Evolutionary conservation across 1,140 invertebrate genomes (phyloP), one percentile per base, ranked within the genome.

Genomic region (Zelostemma sp.): DNA sequence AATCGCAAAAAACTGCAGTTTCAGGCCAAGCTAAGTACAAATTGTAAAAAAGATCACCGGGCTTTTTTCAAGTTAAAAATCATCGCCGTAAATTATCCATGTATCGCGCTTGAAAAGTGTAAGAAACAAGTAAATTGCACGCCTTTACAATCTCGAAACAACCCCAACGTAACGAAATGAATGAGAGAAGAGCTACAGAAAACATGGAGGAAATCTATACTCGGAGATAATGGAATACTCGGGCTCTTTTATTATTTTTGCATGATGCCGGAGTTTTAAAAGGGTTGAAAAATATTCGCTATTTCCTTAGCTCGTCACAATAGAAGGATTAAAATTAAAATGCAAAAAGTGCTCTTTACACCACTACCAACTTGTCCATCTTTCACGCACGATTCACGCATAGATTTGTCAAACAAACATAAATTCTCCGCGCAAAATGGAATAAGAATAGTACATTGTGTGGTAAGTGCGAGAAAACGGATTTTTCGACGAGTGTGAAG

Each of bases 241-340:
- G 62, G 25, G 61, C 50, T 58, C 54, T 71, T 71, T 71, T 71
- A 63, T 71, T 71, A 70, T 71, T 71, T 65, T 71, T 66, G 64
- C 68, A 71, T 66, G 48, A 71, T 63, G 63, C 59, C 60, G 63
- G 65, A 62, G 48, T 47, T 55, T 58, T 45, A 14, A 53, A 66
- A 71, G 59, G 63, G 55, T 63, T 67, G 59, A 51, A 63, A 67
- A 67, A 66, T 28, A 71, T 66, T 66, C 63, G 63, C 66, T 62
- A 67, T 56, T 72, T 49, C 63, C 63, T 72, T 72, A 66, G 63
- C 50, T 66, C 51, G 63, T 67, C 62, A 54, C 43, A 65, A 64
- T 65, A 65, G 60, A 70, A 60, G 58, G 62, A 70, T 65, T 56
- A 70, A 61, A 28, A 16, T 56, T 31, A n/a, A 45, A 70, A 50